These are phyloP conservation scores for Clusia tigrina DNA, from an alignment of 2,888 invertebrate genomes.

Conservation along the genomic window DNA sequence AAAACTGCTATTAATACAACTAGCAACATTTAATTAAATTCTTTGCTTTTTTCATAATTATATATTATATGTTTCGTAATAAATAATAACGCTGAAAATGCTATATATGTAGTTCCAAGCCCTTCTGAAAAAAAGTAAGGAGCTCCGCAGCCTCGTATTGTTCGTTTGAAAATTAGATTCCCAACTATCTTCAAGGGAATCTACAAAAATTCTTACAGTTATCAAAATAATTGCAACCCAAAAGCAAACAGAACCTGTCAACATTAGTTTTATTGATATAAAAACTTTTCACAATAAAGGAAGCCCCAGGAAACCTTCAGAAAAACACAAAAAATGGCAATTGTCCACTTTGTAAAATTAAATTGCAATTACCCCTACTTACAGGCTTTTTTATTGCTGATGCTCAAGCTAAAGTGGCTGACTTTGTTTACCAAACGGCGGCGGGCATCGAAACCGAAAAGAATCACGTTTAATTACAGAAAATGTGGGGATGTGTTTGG, in stretches of 20 bases:
- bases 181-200: too few species aligned
- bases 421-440: conserved; percentile 2
- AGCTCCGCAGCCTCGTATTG: too few species aligned
- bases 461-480: conserved; percentile 30
- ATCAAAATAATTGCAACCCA: conserved; percentile 23
- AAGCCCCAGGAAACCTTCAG: conserved; percentile 7
- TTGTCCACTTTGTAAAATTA: conserved; percentile 45
- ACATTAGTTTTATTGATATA: conserved; percentile 16
- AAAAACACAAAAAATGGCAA: conserved; percentile 38
- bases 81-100: too few species aligned
- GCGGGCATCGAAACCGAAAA: conserved; percentile 3
- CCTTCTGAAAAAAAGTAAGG: too few species aligned
- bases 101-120: too few species aligned
- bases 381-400: conserved; percentile 10
- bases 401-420: not conserved
- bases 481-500: conserved; percentile 1
- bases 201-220: too few species aligned
- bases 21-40: too few species aligned
- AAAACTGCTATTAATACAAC: too few species aligned
- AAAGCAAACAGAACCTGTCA: conserved; percentile 15
- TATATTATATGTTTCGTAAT: too few species aligned
- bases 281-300: conserved; percentile 23
- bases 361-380: conserved; percentile 46
- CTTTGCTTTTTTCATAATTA: too few species aligned
- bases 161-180: too few species aligned